Conservation (phyloP, 2,888 invertebrate species). For the Leptinotarsa haldemani region DNA sequence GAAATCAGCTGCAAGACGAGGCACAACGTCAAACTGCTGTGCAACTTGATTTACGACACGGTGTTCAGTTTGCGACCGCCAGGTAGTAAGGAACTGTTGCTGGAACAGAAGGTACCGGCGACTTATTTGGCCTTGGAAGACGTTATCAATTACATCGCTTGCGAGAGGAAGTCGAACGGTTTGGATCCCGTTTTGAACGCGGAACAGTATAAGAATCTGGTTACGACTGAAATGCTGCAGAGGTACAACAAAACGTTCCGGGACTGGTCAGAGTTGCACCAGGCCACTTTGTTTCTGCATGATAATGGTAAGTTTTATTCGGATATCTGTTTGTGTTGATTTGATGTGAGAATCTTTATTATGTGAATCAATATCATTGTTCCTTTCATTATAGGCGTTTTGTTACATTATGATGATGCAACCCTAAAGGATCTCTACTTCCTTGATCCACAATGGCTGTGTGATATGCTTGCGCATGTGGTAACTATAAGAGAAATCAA, state of each 20-base stretch:
- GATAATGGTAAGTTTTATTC: slow-evolving; percentile 81
- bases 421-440: slow-evolving; percentile 95
- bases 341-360: too few species aligned
- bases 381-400: slow-evolving; percentile 73
- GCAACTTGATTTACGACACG: slow-evolving; percentile 92
- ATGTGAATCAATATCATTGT: background rate
- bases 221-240: slow-evolving; percentile 75
- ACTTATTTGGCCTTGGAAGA: slow-evolving; percentile 96
- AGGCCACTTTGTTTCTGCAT: slow-evolving; percentile 96
- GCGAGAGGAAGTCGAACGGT: slow-evolving; percentile 76
- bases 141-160: slow-evolving; percentile 84
- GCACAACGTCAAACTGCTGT: slow-evolving; percentile 89
- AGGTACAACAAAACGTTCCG: slow-evolving; percentile 80
- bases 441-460: slow-evolving; percentile 97
- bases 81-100: slow-evolving; percentile 87
- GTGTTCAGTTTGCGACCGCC: slow-evolving; percentile 92
- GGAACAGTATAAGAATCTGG: slow-evolving; percentile 78
- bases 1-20: slow-evolving; percentile 91
- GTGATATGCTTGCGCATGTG: slow-evolving; percentile 96
- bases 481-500: slow-evolving; percentile 98
- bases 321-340: too few species aligned
- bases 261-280: slow-evolving; percentile 91
- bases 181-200: slow-evolving; percentile 86
- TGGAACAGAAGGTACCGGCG: slow-evolving; percentile 96
- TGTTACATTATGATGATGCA: slow-evolving; percentile 94